Conservation (phyloP, 64 coral and sea anemone genomes). For the Porites australiensis region DNA sequence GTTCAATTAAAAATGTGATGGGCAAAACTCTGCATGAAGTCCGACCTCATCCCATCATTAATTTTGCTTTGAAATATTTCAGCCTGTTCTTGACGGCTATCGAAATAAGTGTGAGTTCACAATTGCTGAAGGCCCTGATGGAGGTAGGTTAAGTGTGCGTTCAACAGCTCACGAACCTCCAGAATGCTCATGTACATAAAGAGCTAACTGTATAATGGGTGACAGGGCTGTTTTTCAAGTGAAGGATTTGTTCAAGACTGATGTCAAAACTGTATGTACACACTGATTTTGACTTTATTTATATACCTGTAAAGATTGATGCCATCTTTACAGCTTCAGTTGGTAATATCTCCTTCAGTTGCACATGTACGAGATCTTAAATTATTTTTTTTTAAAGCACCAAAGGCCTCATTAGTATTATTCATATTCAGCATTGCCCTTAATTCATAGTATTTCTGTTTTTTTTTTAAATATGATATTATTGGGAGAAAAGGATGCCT, state of each 20-base stretch:
- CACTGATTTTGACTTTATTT: background rate
- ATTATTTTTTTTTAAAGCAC: no score
- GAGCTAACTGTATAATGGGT: background rate
- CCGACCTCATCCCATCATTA: constrained; percentile 57
- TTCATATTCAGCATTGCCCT: no score
- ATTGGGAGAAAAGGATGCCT: no score
- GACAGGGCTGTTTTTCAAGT: background rate
- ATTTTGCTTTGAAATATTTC: constrained; percentile 75
- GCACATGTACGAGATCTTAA: no score
- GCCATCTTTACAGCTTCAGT: no score
- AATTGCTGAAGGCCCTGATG: constrained; percentile 96
- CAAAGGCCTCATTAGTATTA: no score
- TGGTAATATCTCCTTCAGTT: no score
- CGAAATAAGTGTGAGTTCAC: constrained; percentile 99
- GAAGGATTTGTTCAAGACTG: background rate
- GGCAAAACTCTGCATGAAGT: constrained; percentile 9
- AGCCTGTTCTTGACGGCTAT: constrained; percentile 97
- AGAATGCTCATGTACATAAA: background rate
- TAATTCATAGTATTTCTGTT: no score
- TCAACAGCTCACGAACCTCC: background rate
- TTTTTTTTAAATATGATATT: no score
- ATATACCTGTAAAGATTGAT: no score
- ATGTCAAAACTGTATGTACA: background rate
- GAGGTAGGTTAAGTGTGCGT: constrained; percentile 71
- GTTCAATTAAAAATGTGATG: constrained; percentile 23